These are phyloP conservation scores for Sarcophaga variegata DNA, from an alignment of 2,888 invertebrate genomes.

Conservation along the genomic window DNA sequence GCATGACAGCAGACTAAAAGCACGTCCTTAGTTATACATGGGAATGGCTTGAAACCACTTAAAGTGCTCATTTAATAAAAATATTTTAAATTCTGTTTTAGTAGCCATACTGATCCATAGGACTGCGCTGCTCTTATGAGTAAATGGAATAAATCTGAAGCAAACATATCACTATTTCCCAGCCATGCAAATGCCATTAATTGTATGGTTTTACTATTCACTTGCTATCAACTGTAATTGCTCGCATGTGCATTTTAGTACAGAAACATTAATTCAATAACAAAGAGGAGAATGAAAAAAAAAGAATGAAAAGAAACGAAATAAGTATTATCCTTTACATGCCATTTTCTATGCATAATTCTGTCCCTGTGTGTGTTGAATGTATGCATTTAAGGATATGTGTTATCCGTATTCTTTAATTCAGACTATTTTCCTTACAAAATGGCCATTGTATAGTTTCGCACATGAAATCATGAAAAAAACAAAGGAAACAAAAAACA, in stretches of 20 bases:
- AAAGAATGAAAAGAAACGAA: neutral
- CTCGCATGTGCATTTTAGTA: constrained; percentile 22
- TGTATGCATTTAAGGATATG: constrained; percentile 21
- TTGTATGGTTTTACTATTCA: neutral
- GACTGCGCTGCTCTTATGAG: too few relatives aligned
- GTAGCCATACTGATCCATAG: too few relatives aligned
- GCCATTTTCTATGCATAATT: neutral
- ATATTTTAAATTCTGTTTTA: too few relatives aligned
- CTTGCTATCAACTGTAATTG: neutral
- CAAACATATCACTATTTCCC: neutral
- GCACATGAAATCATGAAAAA: neutral
- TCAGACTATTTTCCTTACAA: constrained; percentile 19
- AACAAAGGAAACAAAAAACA: neutral
- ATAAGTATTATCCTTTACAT: constrained; percentile 11
- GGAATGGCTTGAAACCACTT: too few relatives aligned
- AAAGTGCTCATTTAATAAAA: too few relatives aligned
- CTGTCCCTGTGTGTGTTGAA: neutral
- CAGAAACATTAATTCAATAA: constrained; percentile 44
- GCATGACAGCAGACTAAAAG: too few relatives aligned
- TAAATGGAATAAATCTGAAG: too few relatives aligned
- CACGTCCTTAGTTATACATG: too few relatives aligned
- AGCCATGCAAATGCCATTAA: neutral
- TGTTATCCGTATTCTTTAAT: constrained; percentile 22
- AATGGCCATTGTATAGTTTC: constrained; percentile 18
- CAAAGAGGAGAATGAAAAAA: constrained; percentile 23